Evolutionary conservation across 1,140 invertebrate species (phyloP).

Genomic region (Caenorhabditis remanei): DNA sequence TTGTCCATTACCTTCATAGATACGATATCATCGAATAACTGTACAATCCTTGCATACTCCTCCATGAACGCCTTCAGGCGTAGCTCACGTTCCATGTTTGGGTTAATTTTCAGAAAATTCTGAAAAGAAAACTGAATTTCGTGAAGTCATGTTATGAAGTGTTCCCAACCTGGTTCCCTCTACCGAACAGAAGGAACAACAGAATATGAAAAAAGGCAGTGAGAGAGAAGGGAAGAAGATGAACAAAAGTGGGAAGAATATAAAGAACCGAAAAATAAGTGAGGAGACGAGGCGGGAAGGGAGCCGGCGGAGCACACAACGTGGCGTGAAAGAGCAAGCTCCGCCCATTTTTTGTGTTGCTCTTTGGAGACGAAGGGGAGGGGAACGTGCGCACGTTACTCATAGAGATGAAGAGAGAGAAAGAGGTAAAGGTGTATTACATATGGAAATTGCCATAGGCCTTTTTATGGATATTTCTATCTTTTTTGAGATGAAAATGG

Average conservation of each 20-base stretch:
- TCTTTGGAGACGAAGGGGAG: conserved; percentile 37
- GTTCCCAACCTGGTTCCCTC: background rate
- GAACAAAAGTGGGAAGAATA: background rate
- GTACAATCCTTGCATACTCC: conserved; percentile 60
- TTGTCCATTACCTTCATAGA: conserved; percentile 54
- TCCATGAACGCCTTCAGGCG: conserved; percentile 63
- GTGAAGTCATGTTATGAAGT: background rate
- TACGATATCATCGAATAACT: conserved; percentile 59
- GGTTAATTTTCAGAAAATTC: background rate
- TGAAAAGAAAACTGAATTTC: background rate
- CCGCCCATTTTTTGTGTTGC: conserved; percentile 47
- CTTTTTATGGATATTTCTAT: conserved; percentile 14
- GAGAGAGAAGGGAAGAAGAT: background rate
- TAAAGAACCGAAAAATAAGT: conserved; percentile 32
- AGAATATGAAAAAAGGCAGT: background rate
- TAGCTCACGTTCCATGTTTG: conserved; percentile 58
- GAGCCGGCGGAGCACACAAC: conserved; percentile 11
- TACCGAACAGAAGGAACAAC: background rate
- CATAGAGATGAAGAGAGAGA: background rate
- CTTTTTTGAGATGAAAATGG: background rate
- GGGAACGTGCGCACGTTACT: conserved; percentile 27
- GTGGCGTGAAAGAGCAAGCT: conserved; percentile 20
- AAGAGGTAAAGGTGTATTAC: conserved; percentile 34
- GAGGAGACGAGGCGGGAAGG: conserved; percentile 17
- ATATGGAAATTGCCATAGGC: background rate